These are phyloP conservation scores for Caenorhabditis sulstoni DNA, from an alignment of 2,888 invertebrate species.

Conservation along the genomic window DNA sequence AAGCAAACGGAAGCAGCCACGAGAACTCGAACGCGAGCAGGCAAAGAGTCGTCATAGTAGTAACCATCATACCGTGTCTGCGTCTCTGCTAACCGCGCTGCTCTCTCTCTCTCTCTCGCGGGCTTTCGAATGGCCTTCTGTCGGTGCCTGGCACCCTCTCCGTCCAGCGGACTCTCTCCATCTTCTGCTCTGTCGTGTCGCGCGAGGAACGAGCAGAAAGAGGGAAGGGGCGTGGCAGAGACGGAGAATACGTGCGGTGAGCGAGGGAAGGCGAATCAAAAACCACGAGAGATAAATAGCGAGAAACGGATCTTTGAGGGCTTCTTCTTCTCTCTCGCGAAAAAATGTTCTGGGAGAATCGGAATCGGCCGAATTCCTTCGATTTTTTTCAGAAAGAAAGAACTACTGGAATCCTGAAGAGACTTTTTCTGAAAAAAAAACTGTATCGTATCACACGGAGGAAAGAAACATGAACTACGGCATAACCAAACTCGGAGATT, in stretches of 20 bases:
- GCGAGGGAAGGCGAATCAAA: conserved; percentile 23
- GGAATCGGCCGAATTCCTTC: neutral
- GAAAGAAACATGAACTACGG: neutral
- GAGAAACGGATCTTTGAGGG: neutral
- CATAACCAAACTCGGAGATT: neutral
- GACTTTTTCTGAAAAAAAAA: too few relatives aligned
- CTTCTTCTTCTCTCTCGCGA: neutral
- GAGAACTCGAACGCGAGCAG: conserved; percentile 26
- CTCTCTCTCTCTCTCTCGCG: conserved; percentile 8
- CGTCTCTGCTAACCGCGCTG: conserved; percentile 15
- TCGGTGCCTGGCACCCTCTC: conserved; percentile 22
- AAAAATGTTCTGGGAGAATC: neutral
- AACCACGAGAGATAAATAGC: conserved; percentile 13
- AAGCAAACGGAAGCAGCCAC: conserved; percentile 17
- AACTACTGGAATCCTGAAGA: too few relatives aligned
- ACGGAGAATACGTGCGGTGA: conserved; percentile 9
- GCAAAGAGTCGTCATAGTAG: conserved; percentile 26
- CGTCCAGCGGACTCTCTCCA: neutral
- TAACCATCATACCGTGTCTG: conserved; percentile 40
- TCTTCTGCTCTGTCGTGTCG: conserved; percentile 13
- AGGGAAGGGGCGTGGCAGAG: conserved; percentile 17
- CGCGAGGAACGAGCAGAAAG: conserved; percentile 28
- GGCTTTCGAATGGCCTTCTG: conserved; percentile 45
- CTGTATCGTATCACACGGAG: too few relatives aligned
- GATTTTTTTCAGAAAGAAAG: too few relatives aligned